phyloP scores from a whole-genome alignment of 2,113 vertebrate species.

The Colossoma macropomum region DNA sequence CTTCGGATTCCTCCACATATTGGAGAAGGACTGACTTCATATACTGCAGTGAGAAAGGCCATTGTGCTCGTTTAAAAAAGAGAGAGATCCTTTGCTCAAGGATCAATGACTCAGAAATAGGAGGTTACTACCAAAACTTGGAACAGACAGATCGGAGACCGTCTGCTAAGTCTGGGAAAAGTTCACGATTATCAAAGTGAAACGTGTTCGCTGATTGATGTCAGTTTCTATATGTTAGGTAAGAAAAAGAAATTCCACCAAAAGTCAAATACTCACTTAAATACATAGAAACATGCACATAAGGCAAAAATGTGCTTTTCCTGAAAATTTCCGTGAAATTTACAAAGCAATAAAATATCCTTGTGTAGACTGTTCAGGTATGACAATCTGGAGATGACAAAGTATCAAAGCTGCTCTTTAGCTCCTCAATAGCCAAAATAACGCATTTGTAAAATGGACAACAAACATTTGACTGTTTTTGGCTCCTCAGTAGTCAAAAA shows the following conservation, averaged over 20 bases:
- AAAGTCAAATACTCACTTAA: no score
- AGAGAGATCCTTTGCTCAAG: constrained; percentile 32
- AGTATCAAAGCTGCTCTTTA: no score
- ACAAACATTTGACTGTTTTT: no score
- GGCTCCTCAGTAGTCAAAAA: neutral
- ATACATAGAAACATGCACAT: no score
- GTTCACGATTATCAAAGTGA: neutral
- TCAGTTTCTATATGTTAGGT: neutral
- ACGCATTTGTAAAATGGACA: no score
- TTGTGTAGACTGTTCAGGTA: no score
- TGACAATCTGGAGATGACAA: no score
- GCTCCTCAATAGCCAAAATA: no score
- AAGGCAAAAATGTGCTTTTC: no score
- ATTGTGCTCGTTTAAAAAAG: constrained; percentile 42
- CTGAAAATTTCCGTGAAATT: no score
- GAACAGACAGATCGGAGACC: constrained; percentile 6
- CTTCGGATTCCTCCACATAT: constrained; percentile 56
- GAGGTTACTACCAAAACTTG: constrained; percentile 19
- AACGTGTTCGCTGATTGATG: neutral
- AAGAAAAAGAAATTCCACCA: neutral
- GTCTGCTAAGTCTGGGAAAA: neutral
- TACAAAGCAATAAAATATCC: no score
- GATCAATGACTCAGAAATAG: constrained; percentile 42
- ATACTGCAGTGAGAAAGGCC: constrained; percentile 56
- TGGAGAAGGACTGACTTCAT: constrained; percentile 54